Evolutionary conservation across 2,888 invertebrate genomes (phyloP).

Genomic region (Cheiracanthium punctorium): DNA sequence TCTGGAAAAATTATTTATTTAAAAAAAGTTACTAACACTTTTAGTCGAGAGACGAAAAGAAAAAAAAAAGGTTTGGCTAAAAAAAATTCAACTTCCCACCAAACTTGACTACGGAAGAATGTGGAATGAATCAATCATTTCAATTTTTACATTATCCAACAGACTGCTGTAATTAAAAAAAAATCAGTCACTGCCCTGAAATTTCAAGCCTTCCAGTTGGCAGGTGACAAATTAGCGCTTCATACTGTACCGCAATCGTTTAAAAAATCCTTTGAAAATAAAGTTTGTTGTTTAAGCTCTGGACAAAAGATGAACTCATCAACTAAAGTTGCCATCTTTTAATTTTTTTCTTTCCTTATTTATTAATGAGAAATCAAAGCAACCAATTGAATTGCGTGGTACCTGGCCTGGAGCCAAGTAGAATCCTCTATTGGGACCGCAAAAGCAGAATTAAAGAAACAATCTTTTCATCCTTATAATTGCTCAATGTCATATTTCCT

Average conservation of each 20-base stretch:
- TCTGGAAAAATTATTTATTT: no score
- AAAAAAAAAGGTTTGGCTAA: no score
- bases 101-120: no score
- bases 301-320: conserved; percentile 4
- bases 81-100: no score
- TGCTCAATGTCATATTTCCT: conserved; percentile 22
- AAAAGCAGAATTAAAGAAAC: conserved; percentile 12
- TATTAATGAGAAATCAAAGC: conserved; percentile 36
- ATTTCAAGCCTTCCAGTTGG: neutral
- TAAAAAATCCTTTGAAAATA: neutral
- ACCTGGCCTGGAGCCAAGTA: conserved; percentile 10
- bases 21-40: no score
- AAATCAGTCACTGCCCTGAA: neutral
- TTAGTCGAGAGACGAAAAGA: no score
- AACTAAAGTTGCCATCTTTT: neutral
- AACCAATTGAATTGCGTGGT: neutral
- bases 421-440: neutral
- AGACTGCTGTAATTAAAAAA: neutral
- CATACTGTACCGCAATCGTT: neutral
- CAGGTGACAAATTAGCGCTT: neutral
- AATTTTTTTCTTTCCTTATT: neutral
- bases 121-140: conserved; percentile 4
- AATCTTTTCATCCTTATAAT: conserved; percentile 24
- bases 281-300: neutral
- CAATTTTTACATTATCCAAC: neutral